Evolutionary conservation across 2,797 vertebrate species (phyloP).

Genomic region (Nannoperca australis): DNA sequence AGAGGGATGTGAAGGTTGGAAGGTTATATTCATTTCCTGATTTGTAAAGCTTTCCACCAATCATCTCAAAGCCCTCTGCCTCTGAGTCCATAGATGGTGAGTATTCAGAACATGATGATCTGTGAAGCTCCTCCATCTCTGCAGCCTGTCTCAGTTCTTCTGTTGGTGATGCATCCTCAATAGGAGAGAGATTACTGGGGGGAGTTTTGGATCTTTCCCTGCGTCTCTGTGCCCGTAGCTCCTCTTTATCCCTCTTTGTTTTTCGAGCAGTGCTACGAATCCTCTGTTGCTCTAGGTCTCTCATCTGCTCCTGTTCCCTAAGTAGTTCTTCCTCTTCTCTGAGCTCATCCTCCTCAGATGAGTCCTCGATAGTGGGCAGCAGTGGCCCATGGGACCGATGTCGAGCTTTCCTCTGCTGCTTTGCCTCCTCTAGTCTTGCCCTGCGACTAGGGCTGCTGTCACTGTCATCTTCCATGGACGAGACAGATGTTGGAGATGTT

Average conservation of each 20-base stretch:
- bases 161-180: constrained; percentile 98
- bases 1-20: constrained; percentile 97
- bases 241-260: constrained; percentile 98
- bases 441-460: constrained; percentile 98
- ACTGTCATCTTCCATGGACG: constrained; percentile 98
- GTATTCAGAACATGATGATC: constrained; percentile 98
- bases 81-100: constrained; percentile 98
- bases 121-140: constrained; percentile 99
- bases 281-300: constrained; percentile 97
- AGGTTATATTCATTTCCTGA: constrained; percentile 98
- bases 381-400: constrained; percentile 97
- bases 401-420: constrained; percentile 97
- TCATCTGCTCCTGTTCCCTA: constrained; percentile 98
- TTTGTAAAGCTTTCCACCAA: constrained; percentile 94
- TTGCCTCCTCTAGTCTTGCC: constrained; percentile 96
- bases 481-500: constrained; percentile 98
- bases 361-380: constrained; percentile 98
- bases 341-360: constrained; percentile 98
- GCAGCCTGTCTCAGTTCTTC: constrained; percentile 98
- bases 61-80: constrained; percentile 93
- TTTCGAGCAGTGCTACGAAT: constrained; percentile 97
- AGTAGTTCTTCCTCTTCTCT: constrained; percentile 98
- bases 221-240: constrained; percentile 96
- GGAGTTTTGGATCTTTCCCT: constrained; percentile 98
- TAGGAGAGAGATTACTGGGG: constrained; percentile 98